Evolutionary conservation across 2,888 invertebrate species (phyloP), one percentile per base, ranked within the genome.

Genomic region (Lasioglossum leucozonium): DNA sequence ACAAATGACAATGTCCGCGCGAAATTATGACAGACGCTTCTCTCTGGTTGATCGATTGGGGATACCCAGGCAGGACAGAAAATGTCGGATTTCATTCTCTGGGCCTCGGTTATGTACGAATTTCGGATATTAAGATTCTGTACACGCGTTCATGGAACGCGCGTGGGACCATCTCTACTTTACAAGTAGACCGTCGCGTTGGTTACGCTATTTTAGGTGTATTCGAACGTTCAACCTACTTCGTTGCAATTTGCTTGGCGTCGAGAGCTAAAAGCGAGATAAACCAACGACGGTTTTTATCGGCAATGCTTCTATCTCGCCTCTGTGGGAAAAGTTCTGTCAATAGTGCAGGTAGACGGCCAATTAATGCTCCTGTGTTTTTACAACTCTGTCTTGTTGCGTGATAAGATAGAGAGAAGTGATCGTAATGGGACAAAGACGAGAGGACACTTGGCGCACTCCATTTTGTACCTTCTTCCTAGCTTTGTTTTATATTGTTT

Each of bases 91-190:
- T 6, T 47, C 2, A 2, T n/a, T n/a, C 10, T n/a, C 22, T 51
- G n/a, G 51, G 51, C 22, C 22, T 30, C 26, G 42, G 55, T 69
- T 47, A 62, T 55, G 79, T 74, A 40, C 47, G 65, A 82, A 67
- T 75, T 74, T 40, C 67, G 26, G 40, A 51, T 69, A 67, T 86
- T 81, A 40, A 67, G 30, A 82, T 87, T 87, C 86, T 18, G 18
- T 4, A 1, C 10, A 22, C 51, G 8, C 8, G 22, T 30, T 34
- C 26, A 2, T 18, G 74, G 72, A 30, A 47, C 47, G 16, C 72
- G 79, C 86, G 78, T 75, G 47, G 67, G 40, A 51, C n/a, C 62
- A 30, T 74, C 44, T 74, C 44, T 30, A 85, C 82, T 22, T 79
- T 51, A 34, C 65, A 67, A 77, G 67, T 62, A 77, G 71, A 82